Percentiles rank a stretch among this genome's conserved stretches.
phyloP scores from a whole-genome alignment of 2,113 vertebrate genomes.

The Perca flavescens region DNA sequence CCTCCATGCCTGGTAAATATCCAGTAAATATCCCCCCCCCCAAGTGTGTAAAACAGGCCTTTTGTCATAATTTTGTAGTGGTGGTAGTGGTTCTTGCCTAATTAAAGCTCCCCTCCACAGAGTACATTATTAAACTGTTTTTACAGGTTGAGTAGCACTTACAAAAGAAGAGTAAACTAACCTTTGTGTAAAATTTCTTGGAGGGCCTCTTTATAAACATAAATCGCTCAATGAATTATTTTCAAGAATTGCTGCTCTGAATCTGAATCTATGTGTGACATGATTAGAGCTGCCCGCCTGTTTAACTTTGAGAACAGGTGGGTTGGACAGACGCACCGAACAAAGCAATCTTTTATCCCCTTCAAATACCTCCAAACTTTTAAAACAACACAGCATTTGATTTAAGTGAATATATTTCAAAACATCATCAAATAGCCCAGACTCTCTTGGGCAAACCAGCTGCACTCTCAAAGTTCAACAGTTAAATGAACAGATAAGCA shows the following conservation, averaged over 20 bases:
- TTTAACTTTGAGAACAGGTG: conserved; percentile 24
- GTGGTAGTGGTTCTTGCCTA: neutral
- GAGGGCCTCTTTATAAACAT: conserved; percentile 2
- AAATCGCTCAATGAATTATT: conserved; percentile 21
- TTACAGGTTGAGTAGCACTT: conserved; percentile 26
- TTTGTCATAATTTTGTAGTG: neutral
- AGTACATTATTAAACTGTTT: neutral
- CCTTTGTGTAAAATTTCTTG: conserved; percentile 8
- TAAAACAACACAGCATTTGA: conserved; percentile 38
- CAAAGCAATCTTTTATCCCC: conserved; percentile 28
- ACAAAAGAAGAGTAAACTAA: conserved; percentile 9
- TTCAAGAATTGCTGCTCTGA: neutral
- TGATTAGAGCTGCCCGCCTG: conserved; percentile 5
- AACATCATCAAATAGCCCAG: conserved; percentile 65
- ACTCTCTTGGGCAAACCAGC: conserved; percentile 58
- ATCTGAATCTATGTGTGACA: neutral
- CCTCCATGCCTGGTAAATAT: neutral
- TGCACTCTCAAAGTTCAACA: conserved; percentile 64
- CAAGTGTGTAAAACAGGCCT: neutral
- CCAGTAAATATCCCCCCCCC: no score
- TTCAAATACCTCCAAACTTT: conserved; percentile 36
- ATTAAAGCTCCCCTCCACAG: neutral
- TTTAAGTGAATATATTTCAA: conserved; percentile 49
- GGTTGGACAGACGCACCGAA: neutral
- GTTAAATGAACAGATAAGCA: conserved; percentile 66